These are phyloP conservation scores for Liposcelis brunnea DNA, from an alignment of 2,888 invertebrate genomes.

Conservation along the genomic window DNA sequence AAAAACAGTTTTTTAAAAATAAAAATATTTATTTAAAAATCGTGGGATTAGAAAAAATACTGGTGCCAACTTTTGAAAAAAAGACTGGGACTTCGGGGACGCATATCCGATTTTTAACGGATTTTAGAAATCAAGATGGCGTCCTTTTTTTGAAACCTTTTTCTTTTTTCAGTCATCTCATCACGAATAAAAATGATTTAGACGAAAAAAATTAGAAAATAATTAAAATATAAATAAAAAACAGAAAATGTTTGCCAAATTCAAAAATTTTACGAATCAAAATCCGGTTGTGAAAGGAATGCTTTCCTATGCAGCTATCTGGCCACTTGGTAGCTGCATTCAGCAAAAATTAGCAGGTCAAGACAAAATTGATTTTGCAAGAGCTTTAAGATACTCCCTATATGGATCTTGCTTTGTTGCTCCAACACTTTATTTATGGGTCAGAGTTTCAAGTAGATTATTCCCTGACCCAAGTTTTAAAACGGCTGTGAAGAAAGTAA, in stretches of 20 bases:
- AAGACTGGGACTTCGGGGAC: too few species aligned
- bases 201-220: neutral
- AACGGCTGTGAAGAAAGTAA: slow-evolving; percentile 1
- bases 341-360: slow-evolving; percentile 34
- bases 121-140: too few species aligned
- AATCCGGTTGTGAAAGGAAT: slow-evolving; percentile 38
- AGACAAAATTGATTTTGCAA: slow-evolving; percentile 18
- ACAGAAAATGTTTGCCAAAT: slow-evolving; percentile 11
- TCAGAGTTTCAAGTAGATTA: slow-evolving; percentile 1
- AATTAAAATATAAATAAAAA: neutral
- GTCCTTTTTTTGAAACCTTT: neutral
- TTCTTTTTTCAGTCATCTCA: neutral
- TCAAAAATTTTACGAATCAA: slow-evolving; percentile 25
- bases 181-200: neutral
- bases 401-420: slow-evolving; percentile 21
- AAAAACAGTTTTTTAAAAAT: too few species aligned
- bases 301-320: slow-evolving; percentile 37
- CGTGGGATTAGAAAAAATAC: too few species aligned
- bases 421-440: slow-evolving; percentile 20
- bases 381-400: slow-evolving; percentile 18
- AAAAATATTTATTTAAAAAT: too few species aligned
- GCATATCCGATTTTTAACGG: neutral
- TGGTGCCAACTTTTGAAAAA: too few species aligned
- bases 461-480: neutral
- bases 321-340: slow-evolving; percentile 38